Percentiles rank a stretch among this genome's conserved stretches.
Conservation (phyloP, 2,888 invertebrate species). For the Pogonocherus hispidulus region DNA sequence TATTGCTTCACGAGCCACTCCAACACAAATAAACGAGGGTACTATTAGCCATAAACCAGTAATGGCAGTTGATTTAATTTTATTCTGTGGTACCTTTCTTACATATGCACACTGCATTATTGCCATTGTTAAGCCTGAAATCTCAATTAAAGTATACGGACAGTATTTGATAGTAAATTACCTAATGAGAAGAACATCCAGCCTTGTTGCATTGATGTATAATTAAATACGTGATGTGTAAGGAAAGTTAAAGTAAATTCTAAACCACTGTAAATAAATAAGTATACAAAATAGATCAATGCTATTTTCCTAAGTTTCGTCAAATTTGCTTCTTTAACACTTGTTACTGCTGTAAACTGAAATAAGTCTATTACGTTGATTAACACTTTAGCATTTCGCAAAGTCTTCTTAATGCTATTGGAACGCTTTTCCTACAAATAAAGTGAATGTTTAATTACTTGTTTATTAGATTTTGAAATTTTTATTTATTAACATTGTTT, state of each 20-base stretch:
- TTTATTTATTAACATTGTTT: neutral
- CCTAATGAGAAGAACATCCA: slow-evolving; percentile 97
- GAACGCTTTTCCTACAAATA: slow-evolving; percentile 79
- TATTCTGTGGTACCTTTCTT: slow-evolving; percentile 80
- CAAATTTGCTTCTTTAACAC: slow-evolving; percentile 75
- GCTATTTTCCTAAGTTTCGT: slow-evolving; percentile 79
- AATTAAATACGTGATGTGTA: slow-evolving; percentile 92
- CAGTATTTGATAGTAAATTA: slow-evolving; percentile 54
- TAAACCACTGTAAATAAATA: slow-evolving; percentile 95
- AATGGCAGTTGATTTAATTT: slow-evolving; percentile 80
- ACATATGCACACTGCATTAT: slow-evolving; percentile 91
- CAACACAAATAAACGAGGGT: slow-evolving; percentile 88
- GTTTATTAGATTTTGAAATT: neutral
- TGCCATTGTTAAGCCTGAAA: slow-evolving; percentile 85
- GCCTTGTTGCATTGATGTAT: slow-evolving; percentile 96
- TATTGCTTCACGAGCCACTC: slow-evolving; percentile 74
- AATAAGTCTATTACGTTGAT: slow-evolving; percentile 68
- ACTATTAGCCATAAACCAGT: slow-evolving; percentile 87
- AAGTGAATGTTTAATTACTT: slow-evolving; percentile 48
- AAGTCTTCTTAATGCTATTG: slow-evolving; percentile 74
- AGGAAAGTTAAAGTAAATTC: slow-evolving; percentile 98
- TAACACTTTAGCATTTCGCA: slow-evolving; percentile 65
- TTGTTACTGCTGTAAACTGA: slow-evolving; percentile 79
- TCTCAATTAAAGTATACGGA: neutral
- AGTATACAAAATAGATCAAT: slow-evolving; percentile 87